phyloP scores from a whole-genome alignment of 35 echinoderm and acorn worm species.

The Nesometra sesokonis region DNA sequence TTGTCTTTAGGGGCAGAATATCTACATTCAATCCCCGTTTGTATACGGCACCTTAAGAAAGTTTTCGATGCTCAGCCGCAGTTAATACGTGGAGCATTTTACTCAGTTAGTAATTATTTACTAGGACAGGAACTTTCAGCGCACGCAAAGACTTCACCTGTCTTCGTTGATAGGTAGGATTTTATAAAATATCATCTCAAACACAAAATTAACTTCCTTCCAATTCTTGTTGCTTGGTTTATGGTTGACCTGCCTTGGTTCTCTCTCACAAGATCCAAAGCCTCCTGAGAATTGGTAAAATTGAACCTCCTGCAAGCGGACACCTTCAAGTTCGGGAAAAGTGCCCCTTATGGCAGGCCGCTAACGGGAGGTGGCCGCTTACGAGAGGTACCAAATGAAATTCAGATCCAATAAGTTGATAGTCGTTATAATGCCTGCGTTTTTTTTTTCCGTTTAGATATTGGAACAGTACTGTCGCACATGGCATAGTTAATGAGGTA shows the following conservation, averaged over 20 bases:
- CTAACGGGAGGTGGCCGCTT: too few relatives aligned
- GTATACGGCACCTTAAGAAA: constrained; percentile 31
- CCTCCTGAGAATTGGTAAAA: too few relatives aligned
- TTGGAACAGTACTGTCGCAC: constrained; percentile 55
- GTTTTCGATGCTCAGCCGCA: constrained; percentile 32
- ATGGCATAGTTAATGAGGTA: constrained; percentile 39
- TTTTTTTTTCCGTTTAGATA: constrained; percentile 3
- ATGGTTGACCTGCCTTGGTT: neutral
- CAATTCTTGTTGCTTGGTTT: neutral
- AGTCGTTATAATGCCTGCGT: too few relatives aligned
- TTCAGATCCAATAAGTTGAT: too few relatives aligned
- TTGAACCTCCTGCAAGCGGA: too few relatives aligned
- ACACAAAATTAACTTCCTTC: too few relatives aligned
- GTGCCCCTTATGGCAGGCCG: too few relatives aligned
- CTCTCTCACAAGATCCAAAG: too few relatives aligned
- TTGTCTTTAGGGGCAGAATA: constrained; percentile 16
- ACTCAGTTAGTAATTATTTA: constrained; percentile 49
- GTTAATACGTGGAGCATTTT: constrained; percentile 38
- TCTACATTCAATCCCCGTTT: constrained; percentile 37
- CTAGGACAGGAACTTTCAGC: constrained; percentile 10
- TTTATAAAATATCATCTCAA: neutral
- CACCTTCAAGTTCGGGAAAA: too few relatives aligned
- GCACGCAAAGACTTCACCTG: constrained; percentile 1
- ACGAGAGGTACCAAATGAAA: too few relatives aligned
- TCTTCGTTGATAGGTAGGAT: constrained; percentile 41